phyloP scores from a whole-genome alignment of 2,888 invertebrate species.

The Eupeodes latifasciatus region DNA sequence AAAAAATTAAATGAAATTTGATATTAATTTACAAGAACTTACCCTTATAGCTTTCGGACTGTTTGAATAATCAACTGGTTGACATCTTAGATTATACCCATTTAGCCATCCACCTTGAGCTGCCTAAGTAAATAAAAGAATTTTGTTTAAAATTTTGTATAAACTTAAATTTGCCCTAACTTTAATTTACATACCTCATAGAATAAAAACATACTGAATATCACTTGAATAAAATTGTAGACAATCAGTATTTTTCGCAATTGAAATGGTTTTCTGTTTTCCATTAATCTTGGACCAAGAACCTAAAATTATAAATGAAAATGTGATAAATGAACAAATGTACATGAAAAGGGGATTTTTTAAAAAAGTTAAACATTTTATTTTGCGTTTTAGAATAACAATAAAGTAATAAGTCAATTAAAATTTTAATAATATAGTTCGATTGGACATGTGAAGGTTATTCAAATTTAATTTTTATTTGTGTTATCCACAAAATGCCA shows the following conservation, averaged over 20 bases:
- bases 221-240: conserved; percentile 92
- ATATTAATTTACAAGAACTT: conserved; percentile 80
- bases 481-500: not conserved
- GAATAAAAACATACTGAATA: conserved; percentile 85
- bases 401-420: conserved; percentile 8
- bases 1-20: not conserved
- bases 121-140: conserved; percentile 83
- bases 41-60: conserved; percentile 89
- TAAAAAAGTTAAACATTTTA: not conserved
- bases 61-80: conserved; percentile 92
- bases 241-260: conserved; percentile 90
- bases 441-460: not conserved
- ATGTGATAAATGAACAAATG: not conserved
- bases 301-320: conserved; percentile 84
- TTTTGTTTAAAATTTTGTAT: conserved; percentile 9
- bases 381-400: not conserved
- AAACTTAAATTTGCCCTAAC: not conserved
- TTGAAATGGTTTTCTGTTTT: conserved; percentile 92
- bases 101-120: conserved; percentile 88
- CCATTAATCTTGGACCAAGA: conserved; percentile 93
- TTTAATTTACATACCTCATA: conserved; percentile 83
- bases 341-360: not conserved
- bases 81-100: conserved; percentile 90
- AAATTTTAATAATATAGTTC: conserved; percentile 1
- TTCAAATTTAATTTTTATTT: not conserved